Percentiles rank a stretch among this genome's conserved stretches.
Conservation (phyloP, 2,797 vertebrate genomes). For the Malurus splendens region DNA sequence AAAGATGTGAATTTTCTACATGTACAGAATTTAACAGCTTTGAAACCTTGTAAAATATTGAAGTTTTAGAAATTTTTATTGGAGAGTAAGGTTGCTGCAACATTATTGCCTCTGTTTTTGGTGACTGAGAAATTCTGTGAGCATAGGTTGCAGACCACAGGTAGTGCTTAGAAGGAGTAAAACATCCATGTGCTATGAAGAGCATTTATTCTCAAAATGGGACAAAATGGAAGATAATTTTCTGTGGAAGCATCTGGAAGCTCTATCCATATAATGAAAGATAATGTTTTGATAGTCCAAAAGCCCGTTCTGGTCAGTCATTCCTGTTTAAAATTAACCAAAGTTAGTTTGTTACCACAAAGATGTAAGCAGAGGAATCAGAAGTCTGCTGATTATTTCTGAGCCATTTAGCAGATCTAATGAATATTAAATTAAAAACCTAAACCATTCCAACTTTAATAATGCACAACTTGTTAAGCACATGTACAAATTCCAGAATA, state of each 20-base stretch:
- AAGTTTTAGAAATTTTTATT: not conserved
- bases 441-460: not conserved
- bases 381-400: not conserved
- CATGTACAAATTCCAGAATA: not conserved
- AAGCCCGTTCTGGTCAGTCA: not conserved
- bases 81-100: rapidly evolving
- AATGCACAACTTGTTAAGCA: not conserved
- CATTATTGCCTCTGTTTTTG: not conserved
- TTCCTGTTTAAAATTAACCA: not conserved
- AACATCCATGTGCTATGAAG: not conserved
- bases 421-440: not conserved
- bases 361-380: not conserved
- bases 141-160: not conserved
- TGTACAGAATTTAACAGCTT: not conserved
- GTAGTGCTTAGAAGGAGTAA: not conserved
- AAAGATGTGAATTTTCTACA: not conserved
- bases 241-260: not conserved
- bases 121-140: not conserved
- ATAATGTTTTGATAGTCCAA: not conserved
- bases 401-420: not conserved
- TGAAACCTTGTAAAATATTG: not conserved
- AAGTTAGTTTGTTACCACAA: not conserved
- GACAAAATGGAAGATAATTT: not conserved
- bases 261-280: not conserved
- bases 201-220: not conserved